A percentile compares a stretch with the other conserved stretches of the same genome.
Evolutionary conservation across 64 coral and sea anemone species (phyloP).

Genomic region (Pachyseris speciosa): DNA sequence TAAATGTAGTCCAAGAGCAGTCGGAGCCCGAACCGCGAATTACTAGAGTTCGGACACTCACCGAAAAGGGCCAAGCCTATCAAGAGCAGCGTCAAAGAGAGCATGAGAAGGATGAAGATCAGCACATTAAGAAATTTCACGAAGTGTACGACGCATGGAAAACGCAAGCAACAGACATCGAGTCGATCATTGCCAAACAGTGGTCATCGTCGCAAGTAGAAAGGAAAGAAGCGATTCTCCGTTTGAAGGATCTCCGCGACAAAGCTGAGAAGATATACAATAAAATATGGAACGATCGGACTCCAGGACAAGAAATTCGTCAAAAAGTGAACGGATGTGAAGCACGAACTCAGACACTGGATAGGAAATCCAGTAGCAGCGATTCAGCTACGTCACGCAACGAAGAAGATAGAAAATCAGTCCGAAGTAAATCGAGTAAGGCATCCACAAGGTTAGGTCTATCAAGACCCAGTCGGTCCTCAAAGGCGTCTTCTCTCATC

Average conservation of each 20-base stretch:
- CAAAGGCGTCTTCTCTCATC: background rate
- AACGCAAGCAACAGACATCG: background rate
- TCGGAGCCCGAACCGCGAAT: too few relatives aligned
- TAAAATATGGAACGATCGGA: background rate
- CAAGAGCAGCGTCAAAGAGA: too few relatives aligned
- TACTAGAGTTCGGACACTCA: too few relatives aligned
- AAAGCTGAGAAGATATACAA: background rate
- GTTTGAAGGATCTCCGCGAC: background rate
- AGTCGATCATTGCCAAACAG: background rate
- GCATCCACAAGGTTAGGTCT: background rate
- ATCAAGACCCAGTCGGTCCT: background rate
- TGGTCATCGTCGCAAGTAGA: background rate
- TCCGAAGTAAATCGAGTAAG: background rate
- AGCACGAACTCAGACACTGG: background rate
- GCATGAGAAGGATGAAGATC: background rate
- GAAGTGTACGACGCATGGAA: background rate
- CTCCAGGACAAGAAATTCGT: background rate
- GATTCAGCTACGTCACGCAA: background rate
- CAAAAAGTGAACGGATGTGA: background rate
- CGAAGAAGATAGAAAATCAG: background rate
- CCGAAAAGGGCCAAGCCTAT: too few relatives aligned
- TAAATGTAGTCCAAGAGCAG: too few relatives aligned
- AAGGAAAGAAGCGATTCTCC: background rate
- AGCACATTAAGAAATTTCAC: background rate
- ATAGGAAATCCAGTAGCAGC: too few relatives aligned